Evolutionary conservation across 2,888 invertebrate species (phyloP).

Genomic region (Therioaphis trifolii): DNA sequence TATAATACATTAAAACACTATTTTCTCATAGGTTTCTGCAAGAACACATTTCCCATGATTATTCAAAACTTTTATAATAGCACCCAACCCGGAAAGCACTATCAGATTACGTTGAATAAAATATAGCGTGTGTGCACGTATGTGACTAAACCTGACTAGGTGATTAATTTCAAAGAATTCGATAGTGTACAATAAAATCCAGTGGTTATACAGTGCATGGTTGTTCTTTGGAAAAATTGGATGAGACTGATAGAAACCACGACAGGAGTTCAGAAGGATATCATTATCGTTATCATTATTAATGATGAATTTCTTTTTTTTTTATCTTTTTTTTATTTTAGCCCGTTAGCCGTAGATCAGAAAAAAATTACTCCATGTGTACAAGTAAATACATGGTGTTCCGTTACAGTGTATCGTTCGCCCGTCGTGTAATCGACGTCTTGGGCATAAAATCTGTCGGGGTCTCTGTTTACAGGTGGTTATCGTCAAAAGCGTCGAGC

Average conservation of each 20-base stretch:
- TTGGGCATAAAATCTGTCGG: constrained; percentile 13
- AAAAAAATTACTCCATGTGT: neutral
- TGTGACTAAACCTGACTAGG: neutral
- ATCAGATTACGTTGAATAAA: neutral
- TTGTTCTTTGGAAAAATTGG: constrained; percentile 1
- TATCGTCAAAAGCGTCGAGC: constrained; percentile 34
- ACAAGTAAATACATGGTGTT: too few relatives aligned
- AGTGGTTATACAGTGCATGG: neutral
- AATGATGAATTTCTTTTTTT: constrained; percentile 30
- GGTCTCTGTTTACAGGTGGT: constrained; percentile 43
- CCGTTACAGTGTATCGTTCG: neutral
- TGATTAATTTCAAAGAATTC: constrained; percentile 21
- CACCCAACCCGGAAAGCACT: neutral
- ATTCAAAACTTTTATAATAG: too few relatives aligned
- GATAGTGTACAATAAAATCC: constrained; percentile 7
- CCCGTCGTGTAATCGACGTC: neutral
- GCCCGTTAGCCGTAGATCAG: too few relatives aligned
- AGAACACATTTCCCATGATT: neutral
- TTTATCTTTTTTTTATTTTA: too few relatives aligned
- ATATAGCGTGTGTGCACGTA: neutral
- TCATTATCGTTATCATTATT: too few relatives aligned
- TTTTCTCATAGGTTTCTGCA: neutral
- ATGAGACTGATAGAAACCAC: neutral
- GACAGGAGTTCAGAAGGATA: neutral
- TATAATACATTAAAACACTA: too few relatives aligned